These are phyloP conservation scores for Diachasmimorpha longicaudata DNA, from an alignment of 1,140 invertebrate genomes.

Conservation along the genomic window DNA sequence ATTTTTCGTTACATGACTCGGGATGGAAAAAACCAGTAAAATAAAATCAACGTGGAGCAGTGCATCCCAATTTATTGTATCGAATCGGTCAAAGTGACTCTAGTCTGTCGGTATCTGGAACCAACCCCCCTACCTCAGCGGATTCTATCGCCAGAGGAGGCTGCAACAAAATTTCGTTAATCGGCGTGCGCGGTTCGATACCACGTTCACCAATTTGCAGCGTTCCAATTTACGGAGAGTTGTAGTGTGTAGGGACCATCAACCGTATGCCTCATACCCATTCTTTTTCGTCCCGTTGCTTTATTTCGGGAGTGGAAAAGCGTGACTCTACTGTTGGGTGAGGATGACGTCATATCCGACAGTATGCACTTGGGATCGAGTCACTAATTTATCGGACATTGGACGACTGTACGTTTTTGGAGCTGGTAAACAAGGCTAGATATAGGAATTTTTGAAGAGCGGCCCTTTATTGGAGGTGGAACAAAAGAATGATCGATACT, in stretches of 20 bases:
- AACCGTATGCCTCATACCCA: background rate
- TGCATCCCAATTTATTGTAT: constrained; percentile 37
- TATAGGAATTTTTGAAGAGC: background rate
- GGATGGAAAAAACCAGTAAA: background rate
- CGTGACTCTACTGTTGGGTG: background rate
- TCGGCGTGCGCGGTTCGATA: constrained; percentile 38
- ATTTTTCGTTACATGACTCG: constrained; percentile 2
- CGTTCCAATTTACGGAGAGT: constrained; percentile 27
- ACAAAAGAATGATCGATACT: background rate
- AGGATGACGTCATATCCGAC: background rate
- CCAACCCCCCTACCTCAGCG: background rate
- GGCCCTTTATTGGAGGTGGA: background rate
- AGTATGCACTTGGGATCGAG: background rate
- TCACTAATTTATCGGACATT: background rate
- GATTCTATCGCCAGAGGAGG: constrained; percentile 20
- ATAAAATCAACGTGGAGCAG: constrained; percentile 9
- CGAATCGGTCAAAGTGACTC: constrained; percentile 34
- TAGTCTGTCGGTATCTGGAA: constrained; percentile 24
- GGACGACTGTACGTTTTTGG: background rate
- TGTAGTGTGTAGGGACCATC: constrained; percentile 9
- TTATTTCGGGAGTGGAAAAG: background rate
- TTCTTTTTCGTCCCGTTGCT: constrained; percentile 7
- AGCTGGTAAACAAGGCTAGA: background rate
- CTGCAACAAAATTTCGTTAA: constrained; percentile 38
- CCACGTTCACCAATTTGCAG: constrained; percentile 38